Base-by-base conservation (phyloP, 2,888 invertebrate genomes). In the Pomacea canaliculata region DNA sequence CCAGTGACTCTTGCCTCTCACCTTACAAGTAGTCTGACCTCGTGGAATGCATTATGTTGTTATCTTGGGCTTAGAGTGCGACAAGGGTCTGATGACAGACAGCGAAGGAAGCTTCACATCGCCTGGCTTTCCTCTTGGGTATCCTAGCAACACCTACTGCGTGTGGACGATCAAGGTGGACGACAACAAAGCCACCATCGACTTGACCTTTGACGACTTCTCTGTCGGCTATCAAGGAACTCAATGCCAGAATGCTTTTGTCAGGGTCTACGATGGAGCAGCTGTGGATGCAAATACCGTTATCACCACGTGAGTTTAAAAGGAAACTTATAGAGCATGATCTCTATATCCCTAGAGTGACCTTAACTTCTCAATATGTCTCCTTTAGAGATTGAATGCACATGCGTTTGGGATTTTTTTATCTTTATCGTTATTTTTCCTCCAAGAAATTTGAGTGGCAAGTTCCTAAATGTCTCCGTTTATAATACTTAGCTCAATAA, bases 121-220 rank as follows among this genome's bases (percentile, higher is more conserved):
- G 7, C 67, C 67, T 16, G 67, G 46, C 67, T 67, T 46, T 46
- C 67, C 67, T 18, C 27, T 67, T 18, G 37, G 46, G 67, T 67
- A 67, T 46, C 27, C 37, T 27, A 13, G 67, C 18, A 46, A 37
- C 67, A 67, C 67, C 37, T 67, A 67, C 67, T 67, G 67, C 10
- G 67, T 67, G 67, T 67, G 67, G 67, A 67, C 23, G 7, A 37
- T 67, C 27, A 67, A 27, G 18, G 7, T 67, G 9, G 27, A 12
- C 12, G 19, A 18, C 13, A 37, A 18, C 9, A 0, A 37, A 16
- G 27, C 16, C 8, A 2, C 8, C 16, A 37, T 67, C 3, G 67
- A 67, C n/a, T 46, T 67, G 12, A 27, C 67, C 0, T 67, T 67
- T 1, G 16, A 67, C 23, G 67, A 67, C 19, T 67, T 67, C 37